Evolutionary conservation across 1,140 invertebrate genomes (phyloP).

Genomic region (Uloborus diversus): DNA sequence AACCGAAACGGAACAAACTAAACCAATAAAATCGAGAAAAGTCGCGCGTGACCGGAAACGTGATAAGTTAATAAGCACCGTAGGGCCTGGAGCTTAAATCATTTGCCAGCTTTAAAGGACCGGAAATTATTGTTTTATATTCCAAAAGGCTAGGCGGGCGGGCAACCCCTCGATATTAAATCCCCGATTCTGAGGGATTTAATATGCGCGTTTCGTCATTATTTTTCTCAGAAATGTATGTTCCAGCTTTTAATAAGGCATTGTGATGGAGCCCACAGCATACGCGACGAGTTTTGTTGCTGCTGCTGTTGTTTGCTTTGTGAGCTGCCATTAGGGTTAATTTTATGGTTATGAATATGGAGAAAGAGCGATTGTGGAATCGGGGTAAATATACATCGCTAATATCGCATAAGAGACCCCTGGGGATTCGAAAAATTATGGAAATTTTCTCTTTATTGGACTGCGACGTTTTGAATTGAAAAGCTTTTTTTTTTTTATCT

Average conservation of each 20-base stretch:
- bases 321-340: not conserved
- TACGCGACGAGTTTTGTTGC: not conserved
- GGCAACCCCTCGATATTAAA: not conserved
- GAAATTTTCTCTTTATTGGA: too few species aligned
- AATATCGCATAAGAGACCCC: too few species aligned
- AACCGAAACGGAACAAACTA: not conserved
- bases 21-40: not conserved
- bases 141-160: not conserved
- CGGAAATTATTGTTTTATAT: slow-evolving; percentile 53
- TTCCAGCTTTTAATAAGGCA: slow-evolving; percentile 30
- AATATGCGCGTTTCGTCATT: slow-evolving; percentile 16
- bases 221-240: slow-evolving; percentile 15
- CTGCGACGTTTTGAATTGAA: too few species aligned
- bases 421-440: too few species aligned
- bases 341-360: slow-evolving; percentile 1
- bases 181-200: not conserved
- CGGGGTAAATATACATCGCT: not conserved
- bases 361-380: not conserved
- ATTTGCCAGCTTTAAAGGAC: slow-evolving; percentile 38
- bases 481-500: too few species aligned
- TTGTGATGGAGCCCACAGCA: not conserved
- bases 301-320: not conserved
- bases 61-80: slow-evolving; percentile 44
- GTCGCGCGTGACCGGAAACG: slow-evolving; percentile 37
- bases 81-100: slow-evolving; percentile 26